A percentile compares a stretch with the other conserved stretches of the same genome.
phyloP scores from a whole-genome alignment of 1,140 invertebrate species.

The Bombyx mandarina region DNA sequence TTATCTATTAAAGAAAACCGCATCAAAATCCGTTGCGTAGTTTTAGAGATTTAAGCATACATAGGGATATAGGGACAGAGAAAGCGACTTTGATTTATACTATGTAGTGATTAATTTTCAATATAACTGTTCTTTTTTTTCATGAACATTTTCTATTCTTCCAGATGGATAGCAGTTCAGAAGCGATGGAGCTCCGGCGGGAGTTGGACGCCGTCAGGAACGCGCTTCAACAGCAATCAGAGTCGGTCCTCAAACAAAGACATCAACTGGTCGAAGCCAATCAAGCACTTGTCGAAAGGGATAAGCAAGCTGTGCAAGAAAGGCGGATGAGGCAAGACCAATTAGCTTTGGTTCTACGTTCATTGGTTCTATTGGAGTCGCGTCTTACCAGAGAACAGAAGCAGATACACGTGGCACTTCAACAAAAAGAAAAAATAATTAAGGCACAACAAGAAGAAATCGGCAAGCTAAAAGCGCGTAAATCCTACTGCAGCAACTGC shows the following conservation, averaged over 20 bases:
- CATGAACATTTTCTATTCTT: slow-evolving; percentile 42
- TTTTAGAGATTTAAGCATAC: too few species aligned
- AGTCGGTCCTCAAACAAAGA: slow-evolving; percentile 73
- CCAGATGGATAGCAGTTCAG: slow-evolving; percentile 74
- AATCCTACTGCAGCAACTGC: slow-evolving; percentile 73
- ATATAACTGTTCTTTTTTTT: too few species aligned
- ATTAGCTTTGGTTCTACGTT: slow-evolving; percentile 77
- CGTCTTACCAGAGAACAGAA: slow-evolving; percentile 82
- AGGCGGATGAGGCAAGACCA: slow-evolving; percentile 76
- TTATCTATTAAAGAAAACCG: too few species aligned
- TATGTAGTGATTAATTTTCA: too few species aligned
- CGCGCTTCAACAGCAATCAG: slow-evolving; percentile 74
- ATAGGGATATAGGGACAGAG: too few species aligned
- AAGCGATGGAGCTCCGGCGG: slow-evolving; percentile 67
- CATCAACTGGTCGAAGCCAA: slow-evolving; percentile 71
- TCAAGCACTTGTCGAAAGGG: slow-evolving; percentile 74
- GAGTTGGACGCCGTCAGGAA: slow-evolving; percentile 76
- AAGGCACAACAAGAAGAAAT: slow-evolving; percentile 80
- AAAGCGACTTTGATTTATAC: too few species aligned
- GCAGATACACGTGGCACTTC: slow-evolving; percentile 76
- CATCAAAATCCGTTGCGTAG: too few species aligned
- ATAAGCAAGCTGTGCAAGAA: slow-evolving; percentile 73
- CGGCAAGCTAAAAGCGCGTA: slow-evolving; percentile 70
- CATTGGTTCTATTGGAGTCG: slow-evolving; percentile 79
- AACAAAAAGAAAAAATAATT: slow-evolving; percentile 80